phyloP scores from a whole-genome alignment of 2,888 invertebrate genomes.

The Aricia artaxerxes region DNA sequence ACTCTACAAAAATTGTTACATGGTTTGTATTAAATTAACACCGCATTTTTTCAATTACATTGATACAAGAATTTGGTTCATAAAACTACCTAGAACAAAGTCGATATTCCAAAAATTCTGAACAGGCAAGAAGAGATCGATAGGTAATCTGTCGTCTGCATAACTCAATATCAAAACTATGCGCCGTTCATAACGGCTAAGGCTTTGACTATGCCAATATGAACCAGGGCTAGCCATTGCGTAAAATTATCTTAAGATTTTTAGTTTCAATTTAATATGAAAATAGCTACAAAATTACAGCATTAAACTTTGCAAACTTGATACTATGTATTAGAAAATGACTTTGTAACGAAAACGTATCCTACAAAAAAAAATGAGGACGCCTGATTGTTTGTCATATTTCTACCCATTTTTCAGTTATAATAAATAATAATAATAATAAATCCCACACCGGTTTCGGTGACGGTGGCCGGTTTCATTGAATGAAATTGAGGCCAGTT shows the following conservation, averaged over 20 bases:
- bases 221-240: not conserved
- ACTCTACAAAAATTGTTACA: no score
- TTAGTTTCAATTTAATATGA: not conserved
- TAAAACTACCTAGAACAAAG: conserved; percentile 30
- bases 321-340: no score
- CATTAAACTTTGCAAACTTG: no score
- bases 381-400: no score
- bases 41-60: no score
- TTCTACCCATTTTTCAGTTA: no score
- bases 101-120: conserved; percentile 42
- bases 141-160: conserved; percentile 61
- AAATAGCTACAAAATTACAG: not conserved
- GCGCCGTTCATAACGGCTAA: conserved; percentile 50
- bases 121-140: conserved; percentile 43
- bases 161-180: conserved; percentile 76
- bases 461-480: no score
- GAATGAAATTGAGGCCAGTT: no score
- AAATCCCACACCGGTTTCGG: no score
- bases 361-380: no score
- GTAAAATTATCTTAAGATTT: not conserved
- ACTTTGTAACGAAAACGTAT: not conserved
- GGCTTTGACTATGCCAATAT: conserved; percentile 26
- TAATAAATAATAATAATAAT: no score
- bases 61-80: not conserved
- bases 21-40: no score